Conservation (phyloP, 2,113 vertebrate genomes). For the Monopterus albus region DNA sequence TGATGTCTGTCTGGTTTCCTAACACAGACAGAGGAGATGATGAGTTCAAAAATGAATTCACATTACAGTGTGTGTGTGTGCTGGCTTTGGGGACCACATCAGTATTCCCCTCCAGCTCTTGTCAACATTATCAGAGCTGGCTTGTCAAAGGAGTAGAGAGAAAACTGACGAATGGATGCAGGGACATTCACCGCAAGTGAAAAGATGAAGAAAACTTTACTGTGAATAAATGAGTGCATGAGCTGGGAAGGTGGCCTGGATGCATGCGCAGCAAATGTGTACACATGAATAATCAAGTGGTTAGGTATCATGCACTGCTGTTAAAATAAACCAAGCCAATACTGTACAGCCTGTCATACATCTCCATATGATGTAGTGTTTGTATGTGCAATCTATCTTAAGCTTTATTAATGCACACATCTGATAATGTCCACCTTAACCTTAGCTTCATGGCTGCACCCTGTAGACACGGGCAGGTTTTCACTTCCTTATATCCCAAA, state of each 20-base stretch:
- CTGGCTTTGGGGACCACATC: conserved; percentile 34
- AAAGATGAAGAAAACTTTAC: background rate
- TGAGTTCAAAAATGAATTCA: conserved; percentile 44
- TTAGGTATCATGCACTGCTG: conserved; percentile 1
- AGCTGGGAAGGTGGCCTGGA: background rate
- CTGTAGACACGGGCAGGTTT: conserved; percentile 46
- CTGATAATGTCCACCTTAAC: background rate
- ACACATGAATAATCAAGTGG: background rate
- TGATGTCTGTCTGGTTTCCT: conserved; percentile 47
- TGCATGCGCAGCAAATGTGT: background rate
- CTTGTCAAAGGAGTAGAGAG: conserved; percentile 40
- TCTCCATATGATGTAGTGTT: background rate
- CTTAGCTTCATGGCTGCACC: conserved; percentile 18
- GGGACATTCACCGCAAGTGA: conserved; percentile 15
- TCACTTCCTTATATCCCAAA: conserved; percentile 35
- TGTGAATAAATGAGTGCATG: conserved; percentile 2
- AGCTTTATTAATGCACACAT: conserved; percentile 11
- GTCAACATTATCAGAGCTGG: conserved; percentile 53
- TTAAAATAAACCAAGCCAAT: conserved; percentile 16
- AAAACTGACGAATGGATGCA: conserved; percentile 39
- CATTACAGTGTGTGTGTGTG: conserved; percentile 1
- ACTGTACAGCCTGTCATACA: background rate
- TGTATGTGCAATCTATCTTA: conserved; percentile 30
- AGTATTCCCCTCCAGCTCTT: conserved; percentile 40
- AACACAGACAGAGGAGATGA: conserved; percentile 27